A percentile compares a stretch with the other conserved stretches of the same genome.
These are phyloP conservation scores for Petrocephalus sullivani DNA, from an alignment of 2,797 vertebrate genomes.

Conservation along the genomic window DNA sequence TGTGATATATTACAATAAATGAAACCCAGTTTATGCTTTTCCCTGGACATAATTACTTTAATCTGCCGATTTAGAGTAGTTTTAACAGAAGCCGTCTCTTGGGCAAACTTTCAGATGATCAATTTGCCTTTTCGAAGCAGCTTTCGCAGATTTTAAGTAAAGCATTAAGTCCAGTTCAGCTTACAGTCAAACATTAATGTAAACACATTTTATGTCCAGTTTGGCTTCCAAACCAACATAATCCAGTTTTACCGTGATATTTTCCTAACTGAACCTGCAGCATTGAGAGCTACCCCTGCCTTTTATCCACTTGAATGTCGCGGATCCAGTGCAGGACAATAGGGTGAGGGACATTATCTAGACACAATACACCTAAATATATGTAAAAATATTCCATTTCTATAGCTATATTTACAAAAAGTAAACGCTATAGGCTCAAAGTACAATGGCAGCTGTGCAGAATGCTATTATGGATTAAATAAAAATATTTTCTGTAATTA, in stretches of 20 bases:
- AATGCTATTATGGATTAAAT: neutral
- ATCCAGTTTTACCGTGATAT: neutral
- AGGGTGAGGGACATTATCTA: neutral
- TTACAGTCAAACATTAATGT: neutral
- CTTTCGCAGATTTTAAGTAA: neutral
- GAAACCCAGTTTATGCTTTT: neutral
- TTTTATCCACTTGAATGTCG: neutral
- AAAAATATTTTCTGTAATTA: neutral
- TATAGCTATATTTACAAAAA: neutral
- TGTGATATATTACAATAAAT: neutral
- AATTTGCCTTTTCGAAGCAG: neutral
- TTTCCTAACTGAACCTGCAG: neutral
- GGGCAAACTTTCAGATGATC: neutral
- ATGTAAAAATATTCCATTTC: neutral
- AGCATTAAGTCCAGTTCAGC: neutral
- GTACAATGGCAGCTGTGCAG: neutral
- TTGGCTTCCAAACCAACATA: neutral
- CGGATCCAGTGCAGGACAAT: neutral
- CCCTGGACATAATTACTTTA: neutral
- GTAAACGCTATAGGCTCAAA: neutral
- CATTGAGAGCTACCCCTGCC: neutral
- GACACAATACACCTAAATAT: neutral
- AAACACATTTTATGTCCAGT: neutral
- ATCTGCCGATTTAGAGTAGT: neutral
- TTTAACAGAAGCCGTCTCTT: neutral